phyloP scores from a whole-genome alignment of 1,140 invertebrate species.

The Phymorhynchus buccinoides region DNA sequence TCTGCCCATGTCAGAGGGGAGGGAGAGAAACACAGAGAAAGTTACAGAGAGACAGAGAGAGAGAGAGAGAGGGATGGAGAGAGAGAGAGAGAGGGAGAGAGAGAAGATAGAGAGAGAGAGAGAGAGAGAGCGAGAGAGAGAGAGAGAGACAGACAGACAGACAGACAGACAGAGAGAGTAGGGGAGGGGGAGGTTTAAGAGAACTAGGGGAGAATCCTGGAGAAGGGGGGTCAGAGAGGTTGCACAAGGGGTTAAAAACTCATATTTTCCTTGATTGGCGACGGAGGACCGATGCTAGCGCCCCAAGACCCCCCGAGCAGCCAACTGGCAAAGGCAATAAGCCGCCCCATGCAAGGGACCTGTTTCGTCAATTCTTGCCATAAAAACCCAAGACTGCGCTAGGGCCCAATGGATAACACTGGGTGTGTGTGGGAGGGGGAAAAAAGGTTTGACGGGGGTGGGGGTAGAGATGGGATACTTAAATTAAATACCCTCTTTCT shows the following conservation, averaged over 20 bases:
- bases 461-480: too few species aligned
- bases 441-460: not conserved
- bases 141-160: not conserved
- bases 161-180: too few species aligned
- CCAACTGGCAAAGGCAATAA: constrained; percentile 27
- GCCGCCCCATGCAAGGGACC: not conserved
- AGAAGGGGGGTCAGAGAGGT: not conserved
- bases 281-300: not conserved
- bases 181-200: not conserved
- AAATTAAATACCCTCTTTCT: not conserved
- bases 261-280: constrained; percentile 23
- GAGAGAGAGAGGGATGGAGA: not conserved
- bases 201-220: too few species aligned
- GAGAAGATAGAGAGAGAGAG: not conserved
- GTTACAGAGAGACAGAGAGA: not conserved
- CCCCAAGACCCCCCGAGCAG: not conserved
- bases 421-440: too few species aligned
- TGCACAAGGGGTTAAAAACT: constrained; percentile 10
- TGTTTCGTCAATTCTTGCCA: constrained; percentile 1
- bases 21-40: not conserved
- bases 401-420: too few species aligned
- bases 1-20: not conserved
- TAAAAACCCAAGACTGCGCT: not conserved
- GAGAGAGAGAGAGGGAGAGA: not conserved
- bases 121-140: not conserved